These are phyloP conservation scores for Catostomus latipinnis DNA, from an alignment of 2,797 vertebrate genomes.

Conservation along the genomic window DNA sequence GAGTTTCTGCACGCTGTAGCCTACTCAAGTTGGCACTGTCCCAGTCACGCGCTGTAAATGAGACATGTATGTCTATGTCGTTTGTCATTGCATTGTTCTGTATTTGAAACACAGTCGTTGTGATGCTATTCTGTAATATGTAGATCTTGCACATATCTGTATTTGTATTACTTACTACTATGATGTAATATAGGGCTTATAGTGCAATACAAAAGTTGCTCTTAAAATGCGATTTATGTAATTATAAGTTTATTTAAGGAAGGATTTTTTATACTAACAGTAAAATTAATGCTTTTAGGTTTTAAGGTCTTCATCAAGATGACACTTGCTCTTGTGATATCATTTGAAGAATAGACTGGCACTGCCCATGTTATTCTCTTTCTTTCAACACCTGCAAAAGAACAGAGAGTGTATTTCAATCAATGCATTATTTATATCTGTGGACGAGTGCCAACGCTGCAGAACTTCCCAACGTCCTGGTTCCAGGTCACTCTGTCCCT, in stretches of 20 bases:
- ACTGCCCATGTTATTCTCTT: slow-evolving; percentile 13
- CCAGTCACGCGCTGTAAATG: slow-evolving; percentile 61
- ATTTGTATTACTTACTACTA: background rate
- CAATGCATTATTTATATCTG: slow-evolving; percentile 55
- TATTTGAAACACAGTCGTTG: background rate
- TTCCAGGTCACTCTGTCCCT: slow-evolving; percentile 52
- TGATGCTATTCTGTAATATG: background rate
- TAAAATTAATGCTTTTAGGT: slow-evolving; percentile 51
- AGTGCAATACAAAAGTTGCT: slow-evolving; percentile 31
- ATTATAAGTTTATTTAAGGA: background rate
- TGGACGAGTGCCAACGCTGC: slow-evolving; percentile 54
- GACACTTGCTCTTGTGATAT: slow-evolving; percentile 7
- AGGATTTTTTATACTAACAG: slow-evolving; percentile 4
- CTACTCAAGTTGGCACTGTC: slow-evolving; percentile 63
- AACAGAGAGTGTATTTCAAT: slow-evolving; percentile 49
- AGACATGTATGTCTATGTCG: slow-evolving; percentile 4
- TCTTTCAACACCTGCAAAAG: slow-evolving; percentile 52
- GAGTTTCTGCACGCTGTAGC: slow-evolving; percentile 55
- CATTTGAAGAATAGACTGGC: slow-evolving; percentile 39
- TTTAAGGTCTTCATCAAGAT: slow-evolving; percentile 15
- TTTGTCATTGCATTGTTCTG: background rate
- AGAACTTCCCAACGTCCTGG: slow-evolving; percentile 42
- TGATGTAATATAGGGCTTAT: background rate
- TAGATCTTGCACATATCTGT: background rate
- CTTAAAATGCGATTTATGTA: background rate